Evolutionary conservation across 2,888 invertebrate species (phyloP).

Genomic region (Watsonalla binaria): DNA sequence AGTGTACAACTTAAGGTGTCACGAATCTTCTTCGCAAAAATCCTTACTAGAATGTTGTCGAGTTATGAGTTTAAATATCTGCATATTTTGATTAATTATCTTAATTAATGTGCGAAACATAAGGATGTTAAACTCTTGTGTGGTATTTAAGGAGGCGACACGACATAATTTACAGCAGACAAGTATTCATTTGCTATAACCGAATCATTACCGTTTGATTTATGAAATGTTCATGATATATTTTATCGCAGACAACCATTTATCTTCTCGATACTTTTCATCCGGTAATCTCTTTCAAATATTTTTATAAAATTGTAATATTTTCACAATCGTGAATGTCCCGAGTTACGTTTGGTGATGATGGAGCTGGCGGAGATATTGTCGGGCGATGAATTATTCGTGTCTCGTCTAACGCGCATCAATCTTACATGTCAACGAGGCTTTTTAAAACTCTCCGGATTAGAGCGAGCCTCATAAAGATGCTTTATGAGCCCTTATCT

Average conservation of each 20-base stretch:
- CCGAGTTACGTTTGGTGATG: constrained; percentile 12
- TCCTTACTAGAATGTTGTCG: too few relatives aligned
- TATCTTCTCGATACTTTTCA: not conserved
- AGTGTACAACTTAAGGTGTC: too few relatives aligned
- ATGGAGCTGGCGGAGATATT: constrained; percentile 24
- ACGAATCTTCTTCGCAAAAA: too few relatives aligned
- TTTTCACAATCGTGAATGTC: not conserved
- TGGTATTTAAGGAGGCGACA: not conserved
- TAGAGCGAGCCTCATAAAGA: constrained; percentile 8
- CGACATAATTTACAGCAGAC: not conserved
- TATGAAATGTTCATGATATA: not conserved
- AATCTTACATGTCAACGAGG: constrained; percentile 22
- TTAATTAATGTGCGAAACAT: too few relatives aligned
- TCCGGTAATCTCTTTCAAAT: not conserved
- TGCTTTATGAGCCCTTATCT: constrained; percentile 2
- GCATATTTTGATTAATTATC: too few relatives aligned
- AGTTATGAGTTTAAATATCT: too few relatives aligned
- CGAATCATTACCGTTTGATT: not conserved
- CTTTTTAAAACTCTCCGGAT: constrained; percentile 25
- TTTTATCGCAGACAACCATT: not conserved
- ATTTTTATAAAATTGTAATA: not conserved
- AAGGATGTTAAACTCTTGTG: too few relatives aligned
- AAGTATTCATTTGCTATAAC: not conserved
- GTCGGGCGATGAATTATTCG: constrained; percentile 27
- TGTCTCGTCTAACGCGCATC: constrained; percentile 21